These are phyloP conservation scores for Regulus satrapa DNA, from an alignment of 2,113 vertebrate species.

Conservation along the genomic window DNA sequence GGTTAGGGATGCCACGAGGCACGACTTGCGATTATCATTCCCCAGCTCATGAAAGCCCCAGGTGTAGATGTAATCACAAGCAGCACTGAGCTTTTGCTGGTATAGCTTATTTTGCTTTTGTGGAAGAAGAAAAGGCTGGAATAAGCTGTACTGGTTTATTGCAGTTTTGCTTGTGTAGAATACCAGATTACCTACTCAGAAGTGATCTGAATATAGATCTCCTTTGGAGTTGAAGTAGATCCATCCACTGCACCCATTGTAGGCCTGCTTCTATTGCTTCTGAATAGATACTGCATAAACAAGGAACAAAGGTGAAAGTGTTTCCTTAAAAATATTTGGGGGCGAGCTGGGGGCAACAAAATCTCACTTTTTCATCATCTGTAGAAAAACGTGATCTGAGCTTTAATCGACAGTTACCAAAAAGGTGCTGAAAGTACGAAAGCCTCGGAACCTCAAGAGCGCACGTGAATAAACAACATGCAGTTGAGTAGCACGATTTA, in stretches of 20 bases:
- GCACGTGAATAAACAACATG: neutral
- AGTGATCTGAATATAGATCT: conserved; percentile 40
- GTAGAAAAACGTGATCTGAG: fast-evolving
- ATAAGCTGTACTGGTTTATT: conserved; percentile 36
- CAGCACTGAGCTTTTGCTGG: conserved; percentile 35
- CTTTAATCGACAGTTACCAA: neutral
- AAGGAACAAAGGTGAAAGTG: neutral
- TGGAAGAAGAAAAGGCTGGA: conserved; percentile 31
- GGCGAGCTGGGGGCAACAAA: neutral
- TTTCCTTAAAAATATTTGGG: neutral
- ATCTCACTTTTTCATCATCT: neutral
- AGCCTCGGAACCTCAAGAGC: neutral
- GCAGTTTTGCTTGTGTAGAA: conserved; percentile 44
- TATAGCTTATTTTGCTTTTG: conserved; percentile 44
- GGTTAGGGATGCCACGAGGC: conserved; percentile 1
- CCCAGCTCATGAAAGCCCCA: conserved; percentile 43
- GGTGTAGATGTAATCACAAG: conserved; percentile 46
- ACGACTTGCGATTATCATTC: neutral
- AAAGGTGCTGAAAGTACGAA: neutral
- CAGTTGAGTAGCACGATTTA: neutral
- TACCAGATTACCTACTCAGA: conserved; percentile 31
- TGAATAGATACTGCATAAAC: neutral
- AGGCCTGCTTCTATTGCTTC: neutral
- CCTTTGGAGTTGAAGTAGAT: neutral
- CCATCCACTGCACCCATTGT: neutral